Conservation (phyloP, 2,797 vertebrate genomes). For the Neosalanx taihuensis region DNA sequence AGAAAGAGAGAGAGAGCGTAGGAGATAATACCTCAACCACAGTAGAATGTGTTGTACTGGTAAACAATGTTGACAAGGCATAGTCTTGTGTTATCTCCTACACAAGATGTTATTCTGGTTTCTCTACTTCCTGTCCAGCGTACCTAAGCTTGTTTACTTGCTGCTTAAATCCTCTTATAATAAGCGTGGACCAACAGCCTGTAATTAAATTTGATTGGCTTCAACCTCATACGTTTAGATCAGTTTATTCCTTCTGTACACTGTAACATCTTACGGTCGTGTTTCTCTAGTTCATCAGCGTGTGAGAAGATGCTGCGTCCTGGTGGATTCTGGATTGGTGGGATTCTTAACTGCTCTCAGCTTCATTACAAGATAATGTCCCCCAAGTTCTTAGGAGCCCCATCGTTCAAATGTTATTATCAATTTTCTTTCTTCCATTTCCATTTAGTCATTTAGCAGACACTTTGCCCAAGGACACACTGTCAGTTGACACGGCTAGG, state of each 20-base stretch:
- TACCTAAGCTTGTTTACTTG: constrained; percentile 42
- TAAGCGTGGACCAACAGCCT: constrained; percentile 45
- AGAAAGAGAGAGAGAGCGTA: not conserved
- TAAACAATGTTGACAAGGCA: not conserved
- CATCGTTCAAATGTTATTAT: not conserved
- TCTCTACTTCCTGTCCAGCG: not conserved
- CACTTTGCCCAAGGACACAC: too few relatives aligned
- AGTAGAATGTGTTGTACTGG: not conserved
- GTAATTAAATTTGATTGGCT: constrained; percentile 68
- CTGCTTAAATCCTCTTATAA: constrained; percentile 55
- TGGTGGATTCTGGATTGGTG: not conserved
- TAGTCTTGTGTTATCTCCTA: not conserved
- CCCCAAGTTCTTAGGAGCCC: not conserved
- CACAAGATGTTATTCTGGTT: not conserved
- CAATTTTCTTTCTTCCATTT: not conserved
- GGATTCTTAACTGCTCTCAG: not conserved
- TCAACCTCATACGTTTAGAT: constrained; percentile 13
- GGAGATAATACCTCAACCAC: too few relatives aligned
- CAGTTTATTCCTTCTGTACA: not conserved
- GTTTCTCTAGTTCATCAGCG: not conserved
- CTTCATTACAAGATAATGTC: not conserved
- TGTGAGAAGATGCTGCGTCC: not conserved
- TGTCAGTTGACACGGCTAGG: too few relatives aligned
- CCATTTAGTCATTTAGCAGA: not conserved
- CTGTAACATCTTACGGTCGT: not conserved